A percentile compares a stretch with the other conserved stretches of the same genome.
Conservation (phyloP, 2,888 invertebrate genomes). For the Drosophila meridionalis region DNA sequence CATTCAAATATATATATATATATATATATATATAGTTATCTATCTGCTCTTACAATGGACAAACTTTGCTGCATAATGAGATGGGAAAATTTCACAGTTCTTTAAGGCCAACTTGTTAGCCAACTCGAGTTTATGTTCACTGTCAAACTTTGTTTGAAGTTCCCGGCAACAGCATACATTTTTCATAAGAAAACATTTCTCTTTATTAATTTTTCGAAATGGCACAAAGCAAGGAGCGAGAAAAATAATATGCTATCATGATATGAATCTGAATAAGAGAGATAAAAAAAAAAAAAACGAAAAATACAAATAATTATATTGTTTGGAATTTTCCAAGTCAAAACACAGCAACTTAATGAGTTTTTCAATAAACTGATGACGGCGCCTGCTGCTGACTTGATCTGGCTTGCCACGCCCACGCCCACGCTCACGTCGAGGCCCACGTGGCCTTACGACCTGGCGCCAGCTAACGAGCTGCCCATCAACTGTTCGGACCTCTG, state of each 20-base stretch:
- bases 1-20: neutral
- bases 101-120: conserved; percentile 24
- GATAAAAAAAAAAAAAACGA: neutral
- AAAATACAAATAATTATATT: neutral
- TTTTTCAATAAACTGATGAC: conserved; percentile 38
- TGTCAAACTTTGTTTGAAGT: conserved; percentile 8
- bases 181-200: conserved; percentile 5
- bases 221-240: neutral
- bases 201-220: conserved; percentile 5
- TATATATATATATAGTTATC: neutral
- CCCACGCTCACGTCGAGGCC: neutral
- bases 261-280: too few relatives aligned
- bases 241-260: neutral
- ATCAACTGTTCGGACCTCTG: conserved; percentile 47
- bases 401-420: conserved; percentile 13
- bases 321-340: conserved; percentile 11
- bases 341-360: conserved; percentile 41
- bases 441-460: neutral
- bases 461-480: conserved; percentile 51
- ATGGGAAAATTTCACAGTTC: conserved; percentile 18
- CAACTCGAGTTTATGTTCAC: conserved; percentile 11
- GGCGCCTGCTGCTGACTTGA: conserved; percentile 35
- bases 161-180: neutral
- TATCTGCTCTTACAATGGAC: conserved; percentile 8
- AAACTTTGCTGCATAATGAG: conserved; percentile 33